These are phyloP conservation scores for Branchinecta sandiegonensis DNA, from an alignment of 2,888 invertebrate genomes.

Conservation along the genomic window DNA sequence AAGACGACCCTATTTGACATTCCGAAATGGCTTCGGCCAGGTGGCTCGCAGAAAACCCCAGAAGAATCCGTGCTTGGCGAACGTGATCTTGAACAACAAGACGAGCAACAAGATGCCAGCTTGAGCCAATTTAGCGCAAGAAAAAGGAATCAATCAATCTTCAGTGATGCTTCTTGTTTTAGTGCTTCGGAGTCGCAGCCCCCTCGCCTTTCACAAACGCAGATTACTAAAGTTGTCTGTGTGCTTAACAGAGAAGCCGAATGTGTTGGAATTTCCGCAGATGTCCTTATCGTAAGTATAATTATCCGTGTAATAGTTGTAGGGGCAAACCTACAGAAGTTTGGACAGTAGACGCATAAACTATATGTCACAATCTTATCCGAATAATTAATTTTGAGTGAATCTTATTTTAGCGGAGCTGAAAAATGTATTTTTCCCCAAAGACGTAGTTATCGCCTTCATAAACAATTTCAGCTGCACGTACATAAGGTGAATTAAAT, in stretches of 20 bases:
- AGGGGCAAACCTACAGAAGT: not conserved
- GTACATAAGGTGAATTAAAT: not conserved
- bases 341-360: conserved; percentile 1
- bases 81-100: not conserved
- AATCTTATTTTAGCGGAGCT: not conserved
- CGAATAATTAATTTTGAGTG: not conserved
- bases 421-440: not conserved
- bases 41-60: not conserved
- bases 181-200: conserved; percentile 14
- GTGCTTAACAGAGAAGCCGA: too few relatives aligned
- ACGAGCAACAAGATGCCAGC: conserved; percentile 9
- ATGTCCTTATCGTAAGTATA: not conserved
- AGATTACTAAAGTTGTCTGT: too few relatives aligned
- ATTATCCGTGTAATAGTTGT: not conserved
- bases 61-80: not conserved
- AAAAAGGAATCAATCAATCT: not conserved
- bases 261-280: too few relatives aligned
- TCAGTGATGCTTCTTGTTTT: conserved; percentile 3
- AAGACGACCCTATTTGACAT: conserved; percentile 1
- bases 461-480: not conserved
- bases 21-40: conserved; percentile 12
- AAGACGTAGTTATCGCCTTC: not conserved
- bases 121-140: conserved; percentile 2
- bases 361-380: not conserved
- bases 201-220: not conserved